phyloP scores from a whole-genome alignment of 1,140 invertebrate genomes.

The Ips nitidus region DNA sequence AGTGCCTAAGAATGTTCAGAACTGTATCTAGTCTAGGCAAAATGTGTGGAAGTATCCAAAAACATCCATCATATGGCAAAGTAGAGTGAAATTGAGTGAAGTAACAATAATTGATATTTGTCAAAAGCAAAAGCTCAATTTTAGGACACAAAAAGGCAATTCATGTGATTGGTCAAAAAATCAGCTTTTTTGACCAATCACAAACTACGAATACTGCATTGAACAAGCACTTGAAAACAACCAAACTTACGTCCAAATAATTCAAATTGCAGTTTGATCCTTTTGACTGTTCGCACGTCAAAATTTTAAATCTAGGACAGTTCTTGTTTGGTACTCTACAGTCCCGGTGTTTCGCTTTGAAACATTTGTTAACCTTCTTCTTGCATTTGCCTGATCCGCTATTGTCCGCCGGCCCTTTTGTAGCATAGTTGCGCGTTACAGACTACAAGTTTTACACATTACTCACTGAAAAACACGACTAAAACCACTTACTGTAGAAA shows the following conservation, averaged over 20 bases:
- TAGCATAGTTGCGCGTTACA: not conserved
- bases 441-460: too few species aligned
- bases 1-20: too few species aligned
- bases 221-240: too few species aligned
- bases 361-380: constrained; percentile 5
- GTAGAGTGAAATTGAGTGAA: not conserved
- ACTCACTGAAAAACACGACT: not conserved
- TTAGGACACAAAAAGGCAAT: too few species aligned
- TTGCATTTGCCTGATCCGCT: constrained; percentile 3
- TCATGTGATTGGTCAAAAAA: too few species aligned
- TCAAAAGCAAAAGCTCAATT: too few species aligned
- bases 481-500: constrained; percentile 9
- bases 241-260: constrained; percentile 30
- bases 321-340: constrained; percentile 8
- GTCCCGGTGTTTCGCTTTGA: not conserved
- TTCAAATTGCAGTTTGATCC: constrained; percentile 27
- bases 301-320: constrained; percentile 22
- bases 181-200: too few species aligned
- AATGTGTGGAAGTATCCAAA: too few species aligned
- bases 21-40: too few species aligned
- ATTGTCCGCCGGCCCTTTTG: constrained; percentile 12
- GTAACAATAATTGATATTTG: too few species aligned
- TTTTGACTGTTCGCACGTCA: constrained; percentile 26
- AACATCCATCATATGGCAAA: too few species aligned
- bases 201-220: too few species aligned